phyloP scores from a whole-genome alignment of 2,113 vertebrate species.

The Atrichornis clamosus region DNA sequence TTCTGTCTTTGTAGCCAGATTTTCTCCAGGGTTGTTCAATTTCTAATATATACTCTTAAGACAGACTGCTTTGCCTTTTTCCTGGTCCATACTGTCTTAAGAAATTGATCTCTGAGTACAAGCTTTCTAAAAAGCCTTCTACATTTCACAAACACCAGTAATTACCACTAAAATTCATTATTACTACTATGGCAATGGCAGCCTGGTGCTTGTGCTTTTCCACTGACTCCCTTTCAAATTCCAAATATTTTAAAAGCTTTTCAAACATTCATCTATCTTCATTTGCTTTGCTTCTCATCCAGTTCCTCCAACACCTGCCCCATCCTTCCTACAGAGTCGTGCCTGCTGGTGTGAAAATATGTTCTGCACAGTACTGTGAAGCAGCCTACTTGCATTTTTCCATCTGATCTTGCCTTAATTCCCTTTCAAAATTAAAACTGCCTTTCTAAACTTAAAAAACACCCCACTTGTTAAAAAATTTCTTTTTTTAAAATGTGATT shows the following conservation, averaged over 20 bases:
- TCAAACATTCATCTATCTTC: constrained; percentile 32
- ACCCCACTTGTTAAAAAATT: background rate
- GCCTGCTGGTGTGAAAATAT: constrained; percentile 46
- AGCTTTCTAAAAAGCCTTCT: background rate
- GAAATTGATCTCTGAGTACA: background rate
- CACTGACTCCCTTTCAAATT: background rate
- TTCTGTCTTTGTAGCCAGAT: background rate
- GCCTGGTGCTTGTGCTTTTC: background rate
- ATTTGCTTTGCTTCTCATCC: constrained; percentile 30
- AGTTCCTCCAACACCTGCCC: constrained; percentile 28
- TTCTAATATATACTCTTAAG: background rate
- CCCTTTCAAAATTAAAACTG: constrained; percentile 20
- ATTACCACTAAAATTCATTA: background rate
- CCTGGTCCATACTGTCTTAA: background rate
- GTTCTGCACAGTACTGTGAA: constrained; percentile 1
- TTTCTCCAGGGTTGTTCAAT: background rate
- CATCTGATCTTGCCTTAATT: constrained; percentile 1
- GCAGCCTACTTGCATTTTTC: constrained; percentile 10
- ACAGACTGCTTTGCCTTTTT: background rate
- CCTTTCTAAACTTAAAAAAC: background rate
- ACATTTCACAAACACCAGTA: background rate
- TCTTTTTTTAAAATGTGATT: background rate
- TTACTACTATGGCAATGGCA: background rate
- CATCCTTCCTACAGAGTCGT: constrained; percentile 7
- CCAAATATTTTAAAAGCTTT: constrained; percentile 35